Evolutionary conservation across 2,888 invertebrate genomes (phyloP).

Genomic region (Clostera curtula): DNA sequence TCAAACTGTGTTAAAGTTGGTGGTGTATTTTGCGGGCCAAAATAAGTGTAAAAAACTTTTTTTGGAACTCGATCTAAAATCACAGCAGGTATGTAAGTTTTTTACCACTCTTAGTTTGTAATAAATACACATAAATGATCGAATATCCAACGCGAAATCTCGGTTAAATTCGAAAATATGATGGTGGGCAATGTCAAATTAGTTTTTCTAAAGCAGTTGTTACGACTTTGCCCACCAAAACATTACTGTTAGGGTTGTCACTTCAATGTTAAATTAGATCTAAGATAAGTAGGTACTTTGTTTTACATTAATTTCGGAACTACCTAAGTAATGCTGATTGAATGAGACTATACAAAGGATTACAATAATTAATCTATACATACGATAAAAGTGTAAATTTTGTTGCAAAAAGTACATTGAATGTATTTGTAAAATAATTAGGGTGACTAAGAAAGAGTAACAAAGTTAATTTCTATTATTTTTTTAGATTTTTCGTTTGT

Average conservation of each 20-base stretch:
- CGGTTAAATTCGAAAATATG: constrained; percentile 1
- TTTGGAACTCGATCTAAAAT: not conserved
- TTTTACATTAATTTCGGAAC: not conserved
- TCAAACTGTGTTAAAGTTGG: not conserved
- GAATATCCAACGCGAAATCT: constrained; percentile 1
- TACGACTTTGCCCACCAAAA: constrained; percentile 8
- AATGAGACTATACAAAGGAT: not conserved
- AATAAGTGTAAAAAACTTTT: not conserved
- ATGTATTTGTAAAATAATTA: too few species aligned
- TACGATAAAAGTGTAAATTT: too few species aligned
- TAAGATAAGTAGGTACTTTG: not conserved
- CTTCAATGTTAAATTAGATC: not conserved
- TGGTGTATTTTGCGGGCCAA: not conserved
- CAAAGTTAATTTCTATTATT: too few species aligned
- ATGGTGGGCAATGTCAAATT: constrained; percentile 4
- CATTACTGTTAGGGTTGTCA: constrained; percentile 7
- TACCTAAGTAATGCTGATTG: not conserved
- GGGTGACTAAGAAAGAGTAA: too few species aligned
- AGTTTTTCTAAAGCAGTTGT: constrained; percentile 3
- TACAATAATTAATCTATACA: not conserved
- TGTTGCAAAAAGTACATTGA: too few species aligned
- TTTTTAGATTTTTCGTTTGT: too few species aligned
- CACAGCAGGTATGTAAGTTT: not conserved
- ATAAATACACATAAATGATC: constrained; percentile 4
- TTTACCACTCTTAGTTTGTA: constrained; percentile 2